Percentiles rank a stretch among this genome's conserved stretches.
Conservation (phyloP, 2,888 invertebrate species). For the Folsomia manolachei region DNA sequence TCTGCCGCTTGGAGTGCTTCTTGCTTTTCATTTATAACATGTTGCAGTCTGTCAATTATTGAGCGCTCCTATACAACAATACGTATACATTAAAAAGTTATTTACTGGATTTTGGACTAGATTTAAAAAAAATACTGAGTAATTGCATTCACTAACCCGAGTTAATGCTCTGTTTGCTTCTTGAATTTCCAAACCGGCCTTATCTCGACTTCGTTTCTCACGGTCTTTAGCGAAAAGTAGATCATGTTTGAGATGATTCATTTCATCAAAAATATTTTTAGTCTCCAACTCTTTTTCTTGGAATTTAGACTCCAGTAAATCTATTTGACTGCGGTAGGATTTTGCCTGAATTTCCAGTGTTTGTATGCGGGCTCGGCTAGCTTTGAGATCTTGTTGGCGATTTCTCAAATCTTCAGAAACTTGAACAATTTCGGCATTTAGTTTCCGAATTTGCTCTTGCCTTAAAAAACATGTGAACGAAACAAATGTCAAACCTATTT, state of each 20-base stretch:
- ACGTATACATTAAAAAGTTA: background rate
- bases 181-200: constrained; percentile 33
- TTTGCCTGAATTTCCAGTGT: constrained; percentile 66
- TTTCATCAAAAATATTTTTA: constrained; percentile 20
- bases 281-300: constrained; percentile 61
- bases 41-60: constrained; percentile 32
- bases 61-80: constrained; percentile 31
- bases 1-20: constrained; percentile 31
- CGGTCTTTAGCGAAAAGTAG: constrained; percentile 30
- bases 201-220: constrained; percentile 36
- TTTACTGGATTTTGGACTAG: background rate
- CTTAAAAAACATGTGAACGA: background rate
- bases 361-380: constrained; percentile 63
- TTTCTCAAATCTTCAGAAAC: constrained; percentile 62
- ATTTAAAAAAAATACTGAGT: background rate
- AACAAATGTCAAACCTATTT: background rate
- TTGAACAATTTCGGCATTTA: constrained; percentile 61
- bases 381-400: constrained; percentile 51
- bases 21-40: constrained; percentile 36
- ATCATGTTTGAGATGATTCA: constrained; percentile 33
- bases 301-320: constrained; percentile 63
- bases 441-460: constrained; percentile 61
- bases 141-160: constrained; percentile 19
- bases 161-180: constrained; percentile 32
- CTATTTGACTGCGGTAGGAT: constrained; percentile 61